Conservation (phyloP, 2,888 invertebrate genomes). For the Pristionchus mayeri region DNA sequence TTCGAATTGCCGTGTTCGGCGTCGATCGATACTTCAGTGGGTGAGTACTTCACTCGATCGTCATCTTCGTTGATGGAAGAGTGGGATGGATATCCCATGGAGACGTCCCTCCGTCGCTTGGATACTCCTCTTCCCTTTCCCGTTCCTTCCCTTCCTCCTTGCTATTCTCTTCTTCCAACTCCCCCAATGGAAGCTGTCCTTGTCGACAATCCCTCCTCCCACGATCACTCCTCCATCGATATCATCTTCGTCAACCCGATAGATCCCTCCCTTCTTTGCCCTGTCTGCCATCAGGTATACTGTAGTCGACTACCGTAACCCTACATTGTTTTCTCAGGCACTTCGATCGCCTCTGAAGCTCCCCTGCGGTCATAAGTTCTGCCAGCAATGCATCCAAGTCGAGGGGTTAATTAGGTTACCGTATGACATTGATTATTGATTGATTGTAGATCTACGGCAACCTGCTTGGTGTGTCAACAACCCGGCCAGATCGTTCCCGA, state of each 20-base stretch:
- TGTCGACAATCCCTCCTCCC: background rate
- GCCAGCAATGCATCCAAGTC: slow-evolving; percentile 57
- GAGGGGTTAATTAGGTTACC: slow-evolving; percentile 30
- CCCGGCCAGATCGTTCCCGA: slow-evolving; percentile 21
- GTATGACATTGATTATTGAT: background rate
- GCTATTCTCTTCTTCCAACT: slow-evolving; percentile 23
- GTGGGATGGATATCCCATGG: background rate
- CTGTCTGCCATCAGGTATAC: slow-evolving; percentile 46
- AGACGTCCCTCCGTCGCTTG: background rate
- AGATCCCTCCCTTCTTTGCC: slow-evolving; percentile 48
- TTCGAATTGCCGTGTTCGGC: too few relatives aligned
- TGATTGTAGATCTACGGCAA: slow-evolving; percentile 39
- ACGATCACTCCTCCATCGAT: background rate
- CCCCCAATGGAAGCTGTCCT: slow-evolving; percentile 11
- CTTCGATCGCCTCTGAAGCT: slow-evolving; percentile 63
- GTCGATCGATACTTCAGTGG: too few relatives aligned
- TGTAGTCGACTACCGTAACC: background rate
- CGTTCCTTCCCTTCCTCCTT: slow-evolving; percentile 30
- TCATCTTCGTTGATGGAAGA: background rate
- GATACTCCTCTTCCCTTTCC: background rate
- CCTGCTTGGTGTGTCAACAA: slow-evolving; percentile 34
- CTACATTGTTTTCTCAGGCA: slow-evolving; percentile 55
- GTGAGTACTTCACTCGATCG: too few relatives aligned
- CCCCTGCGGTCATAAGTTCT: slow-evolving; percentile 66
- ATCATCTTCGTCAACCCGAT: slow-evolving; percentile 42